Percentiles rank a stretch among this genome's conserved stretches.
These are phyloP conservation scores for Pardalotus punctatus DNA, from an alignment of 2,113 vertebrate species.

Conservation along the genomic window DNA sequence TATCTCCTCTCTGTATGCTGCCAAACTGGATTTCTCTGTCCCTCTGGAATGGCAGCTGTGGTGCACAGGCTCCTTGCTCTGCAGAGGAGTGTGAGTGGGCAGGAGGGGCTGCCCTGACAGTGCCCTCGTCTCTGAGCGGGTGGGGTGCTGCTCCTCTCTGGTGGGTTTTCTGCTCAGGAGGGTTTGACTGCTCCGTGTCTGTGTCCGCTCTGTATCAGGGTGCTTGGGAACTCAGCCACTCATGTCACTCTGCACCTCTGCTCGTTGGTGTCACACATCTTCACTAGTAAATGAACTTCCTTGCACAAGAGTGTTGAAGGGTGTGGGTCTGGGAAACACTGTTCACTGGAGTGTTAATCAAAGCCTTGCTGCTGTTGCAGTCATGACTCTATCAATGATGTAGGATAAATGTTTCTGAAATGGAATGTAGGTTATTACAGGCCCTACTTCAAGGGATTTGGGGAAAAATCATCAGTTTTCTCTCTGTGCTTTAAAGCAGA, in stretches of 20 bases:
- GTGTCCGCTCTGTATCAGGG: background rate
- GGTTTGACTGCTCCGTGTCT: background rate
- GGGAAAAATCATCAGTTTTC: background rate
- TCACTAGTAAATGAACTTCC: background rate
- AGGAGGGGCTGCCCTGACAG: background rate
- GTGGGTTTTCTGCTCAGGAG: background rate
- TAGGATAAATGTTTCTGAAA: background rate
- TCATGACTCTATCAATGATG: background rate
- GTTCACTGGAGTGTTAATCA: background rate
- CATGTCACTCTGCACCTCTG: background rate
- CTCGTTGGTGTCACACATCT: background rate
- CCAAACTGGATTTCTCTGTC: background rate
- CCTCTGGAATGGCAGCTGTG: background rate
- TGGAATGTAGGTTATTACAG: background rate
- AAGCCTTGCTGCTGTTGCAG: background rate
- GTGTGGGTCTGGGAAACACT: background rate
- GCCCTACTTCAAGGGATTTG: background rate
- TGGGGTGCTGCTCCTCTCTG: background rate
- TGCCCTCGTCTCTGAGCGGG: accelerated
- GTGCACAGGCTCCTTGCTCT: background rate
- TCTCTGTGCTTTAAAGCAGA: background rate
- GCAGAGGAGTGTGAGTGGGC: accelerated
- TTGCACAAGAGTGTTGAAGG: background rate
- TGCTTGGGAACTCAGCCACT: background rate
- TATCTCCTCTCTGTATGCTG: background rate